phyloP scores from a whole-genome alignment of 2,113 vertebrate genomes.

The Crotalus viridis region DNA sequence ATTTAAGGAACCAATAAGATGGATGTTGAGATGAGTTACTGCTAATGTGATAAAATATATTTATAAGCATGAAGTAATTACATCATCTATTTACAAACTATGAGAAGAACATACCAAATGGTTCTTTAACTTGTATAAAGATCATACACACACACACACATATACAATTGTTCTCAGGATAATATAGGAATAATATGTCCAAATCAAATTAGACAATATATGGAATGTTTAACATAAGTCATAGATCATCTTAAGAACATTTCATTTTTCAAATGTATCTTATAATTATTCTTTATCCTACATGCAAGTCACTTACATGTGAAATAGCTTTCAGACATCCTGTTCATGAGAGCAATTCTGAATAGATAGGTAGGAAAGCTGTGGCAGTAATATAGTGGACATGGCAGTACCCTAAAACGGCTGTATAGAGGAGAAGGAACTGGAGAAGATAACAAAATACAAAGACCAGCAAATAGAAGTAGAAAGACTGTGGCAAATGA shows the following conservation, averaged over 20 bases:
- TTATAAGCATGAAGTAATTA: conserved; percentile 30
- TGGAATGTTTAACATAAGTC: neutral
- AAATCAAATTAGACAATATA: neutral
- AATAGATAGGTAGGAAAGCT: neutral
- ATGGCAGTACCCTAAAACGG: neutral
- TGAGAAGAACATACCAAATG: conserved; percentile 26
- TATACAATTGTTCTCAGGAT: neutral
- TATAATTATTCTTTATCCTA: neutral
- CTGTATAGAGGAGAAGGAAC: too few species aligned
- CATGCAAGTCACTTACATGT: neutral
- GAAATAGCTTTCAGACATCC: neutral
- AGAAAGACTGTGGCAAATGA: neutral
- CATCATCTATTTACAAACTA: neutral
- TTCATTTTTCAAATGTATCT: neutral
- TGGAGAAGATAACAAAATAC: too few species aligned
- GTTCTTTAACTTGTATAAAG: conserved; percentile 15
- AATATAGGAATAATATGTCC: neutral
- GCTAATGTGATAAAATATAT: conserved; percentile 22
- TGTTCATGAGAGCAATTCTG: neutral
- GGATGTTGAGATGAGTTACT: conserved; percentile 27
- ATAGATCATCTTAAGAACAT: neutral
- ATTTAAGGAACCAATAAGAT: conserved; percentile 29
- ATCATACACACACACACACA: too few species aligned
- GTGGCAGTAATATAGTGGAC: neutral
- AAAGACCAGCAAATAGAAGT: neutral